Base-by-base conservation (phyloP, 2,888 invertebrate genomes). In the Folsomia candida region DNA sequence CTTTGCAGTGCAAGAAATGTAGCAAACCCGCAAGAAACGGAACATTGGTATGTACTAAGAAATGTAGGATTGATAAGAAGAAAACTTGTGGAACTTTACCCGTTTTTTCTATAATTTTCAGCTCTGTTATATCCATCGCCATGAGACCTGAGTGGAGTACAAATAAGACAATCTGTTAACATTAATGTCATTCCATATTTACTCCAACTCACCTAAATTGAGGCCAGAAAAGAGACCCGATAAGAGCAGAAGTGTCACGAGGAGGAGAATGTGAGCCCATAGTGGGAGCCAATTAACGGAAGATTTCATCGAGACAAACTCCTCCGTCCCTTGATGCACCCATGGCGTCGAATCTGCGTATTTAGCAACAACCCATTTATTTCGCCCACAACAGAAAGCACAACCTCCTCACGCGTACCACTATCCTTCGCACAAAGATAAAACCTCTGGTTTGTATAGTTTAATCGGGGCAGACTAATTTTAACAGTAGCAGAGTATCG, bases 201-300 rank as follows among this genome's bases (percentile, higher is more conserved):
- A 37, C 37, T 37, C 14, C 14, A 14, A 37, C 4, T 37, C 14
- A 37, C 37, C 37, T 14, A 99, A 86, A 83, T 98, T 99, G 37
- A 99, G 85, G 0, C 99, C 99, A 68, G 97, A 97, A 83, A 99
- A 99, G 1, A 99, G 85, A 0, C 97, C 94, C 0, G 98, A 99
- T 81, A 98, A 91, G 77, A 86, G 85, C 58, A 99, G 85, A 76
- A 98, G 92, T 3, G 84, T 80, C 20, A 88, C 70, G 67, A 95
- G 74, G 68, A 74, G 24, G 57, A 6, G n/a, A 37, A 37, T 37
- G 4, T 14, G 37, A 14, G 37, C 4, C 37, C 37, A 37, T 9
- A 37, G 37, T 9, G 37, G 37, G 4, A 37, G 14, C 4, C 4
- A 37, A 9, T 9, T 9, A 9, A 9, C 37, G 14, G 4, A 37